Evolutionary conservation across 2,113 vertebrate genomes (phyloP), one percentile per base, ranked within the genome.

Genomic region (Pseudorectes ferrugineus): DNA sequence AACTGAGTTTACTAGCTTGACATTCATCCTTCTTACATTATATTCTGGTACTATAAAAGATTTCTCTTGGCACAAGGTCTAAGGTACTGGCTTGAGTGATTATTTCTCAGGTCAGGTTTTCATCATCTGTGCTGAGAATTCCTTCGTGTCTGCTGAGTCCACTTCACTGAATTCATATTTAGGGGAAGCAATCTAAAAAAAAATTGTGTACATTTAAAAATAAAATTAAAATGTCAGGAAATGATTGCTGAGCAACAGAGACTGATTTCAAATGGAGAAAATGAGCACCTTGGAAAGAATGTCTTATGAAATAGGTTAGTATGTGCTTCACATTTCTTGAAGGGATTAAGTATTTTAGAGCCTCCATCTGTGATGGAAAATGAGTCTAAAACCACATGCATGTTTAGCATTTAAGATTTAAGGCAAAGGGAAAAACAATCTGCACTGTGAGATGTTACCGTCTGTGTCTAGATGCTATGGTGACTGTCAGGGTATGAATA

Each of bases 361-460:
- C 16, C 19, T 85, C 52, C 61, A 63, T 83, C 75, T 83, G 66
- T 48, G 61, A 57, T 9, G 23, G 67, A 71, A 96, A 96, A 80
- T 63, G 18, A 12, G 31, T 58, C 51, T 85, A 88, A 88, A 83
- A 85, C 36, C 62, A 59, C n/a, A 89, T 73, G 26, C 22, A 43
- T 42, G 72, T 85, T 91, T 92, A 85, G 42, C 71, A 91, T 85
- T 89, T 82, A 79, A 79, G 70, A 70, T 92, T 79, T 70, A 88
- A 96, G 31, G 78, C 45, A 95, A 78, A 77, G 71, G 20, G 28
- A 89, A 94, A 89, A 89, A 43, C 59, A 80, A 48, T 51, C 74
- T 67, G 76, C 48, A 84, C 86, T 84, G 42, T 48, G 49, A 93
- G 71, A 82, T 91, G 70, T 72, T 95, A 68, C 85, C 0, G 12